Evolutionary conservation across 2,888 invertebrate species (phyloP).

Genomic region (Elmis aenea): DNA sequence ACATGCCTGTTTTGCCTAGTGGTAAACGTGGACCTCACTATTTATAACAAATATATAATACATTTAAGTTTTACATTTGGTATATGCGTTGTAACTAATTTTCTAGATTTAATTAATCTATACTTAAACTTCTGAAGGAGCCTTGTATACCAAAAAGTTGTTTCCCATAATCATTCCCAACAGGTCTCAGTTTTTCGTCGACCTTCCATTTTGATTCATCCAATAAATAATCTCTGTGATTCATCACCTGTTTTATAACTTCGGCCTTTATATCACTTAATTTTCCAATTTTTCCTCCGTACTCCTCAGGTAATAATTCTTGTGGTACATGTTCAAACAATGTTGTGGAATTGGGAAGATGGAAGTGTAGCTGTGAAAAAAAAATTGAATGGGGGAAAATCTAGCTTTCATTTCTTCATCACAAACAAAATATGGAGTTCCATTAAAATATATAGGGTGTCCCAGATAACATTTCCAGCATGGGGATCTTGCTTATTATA

Average conservation of each 20-base stretch:
- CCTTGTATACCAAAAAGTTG: slow-evolving; percentile 47
- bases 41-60: no score
- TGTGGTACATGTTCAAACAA: slow-evolving; percentile 59
- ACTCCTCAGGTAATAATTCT: slow-evolving; percentile 62
- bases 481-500: no score
- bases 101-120: no score
- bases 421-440: no score
- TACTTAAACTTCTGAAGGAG: slow-evolving; percentile 54
- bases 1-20: no score
- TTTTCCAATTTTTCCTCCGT: slow-evolving; percentile 62
- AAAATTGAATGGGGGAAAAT: no score
- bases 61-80: no score
- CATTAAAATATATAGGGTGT: no score
- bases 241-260: slow-evolving; percentile 58
- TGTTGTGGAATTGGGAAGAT: slow-evolving; percentile 61
- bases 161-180: slow-evolving; percentile 39
- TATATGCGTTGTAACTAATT: no score
- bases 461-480: no score
- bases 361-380: slow-evolving; percentile 60
- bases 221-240: slow-evolving; percentile 52
- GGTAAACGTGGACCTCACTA: no score
- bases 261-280: slow-evolving; percentile 56
- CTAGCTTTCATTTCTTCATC: no score
- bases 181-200: slow-evolving; percentile 51
- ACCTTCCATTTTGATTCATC: slow-evolving; percentile 58